These are phyloP conservation scores for Galeruca laticollis DNA, from an alignment of 2,888 invertebrate genomes.

Conservation along the genomic window DNA sequence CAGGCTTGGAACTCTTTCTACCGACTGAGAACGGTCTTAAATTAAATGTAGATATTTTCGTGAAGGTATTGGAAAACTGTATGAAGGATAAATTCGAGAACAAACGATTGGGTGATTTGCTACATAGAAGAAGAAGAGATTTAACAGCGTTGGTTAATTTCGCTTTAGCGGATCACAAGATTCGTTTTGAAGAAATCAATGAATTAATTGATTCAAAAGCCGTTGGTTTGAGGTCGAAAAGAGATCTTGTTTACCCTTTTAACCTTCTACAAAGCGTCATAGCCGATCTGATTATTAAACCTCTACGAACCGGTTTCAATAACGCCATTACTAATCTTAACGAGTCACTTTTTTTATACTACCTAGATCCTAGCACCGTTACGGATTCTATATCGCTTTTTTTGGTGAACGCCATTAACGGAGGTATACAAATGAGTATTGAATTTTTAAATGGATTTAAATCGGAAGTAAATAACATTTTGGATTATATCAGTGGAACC, in stretches of 20 bases:
- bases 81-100: background rate
- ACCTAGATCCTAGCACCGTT: background rate
- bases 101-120: no score
- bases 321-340: background rate
- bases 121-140: background rate
- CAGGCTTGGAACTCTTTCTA: background rate
- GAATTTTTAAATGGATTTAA: background rate
- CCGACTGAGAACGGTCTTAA: background rate
- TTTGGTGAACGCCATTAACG: background rate
- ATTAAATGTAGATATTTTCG: background rate
- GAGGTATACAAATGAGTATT: background rate
- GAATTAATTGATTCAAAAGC: slow-evolving; percentile 5
- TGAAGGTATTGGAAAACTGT: background rate
- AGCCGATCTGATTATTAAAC: background rate
- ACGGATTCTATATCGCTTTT: background rate
- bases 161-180: background rate
- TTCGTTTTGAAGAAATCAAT: slow-evolving; percentile 8
- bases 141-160: background rate
- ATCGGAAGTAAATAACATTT: background rate
- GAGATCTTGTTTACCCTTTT: background rate
- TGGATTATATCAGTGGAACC: background rate
- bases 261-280: slow-evolving; percentile 15
- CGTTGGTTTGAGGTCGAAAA: background rate
- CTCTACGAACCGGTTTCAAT: slow-evolving; percentile 5
- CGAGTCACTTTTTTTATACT: background rate